Conservation (phyloP, 2,888 invertebrate genomes). For the Gandaritis pyraliata region DNA sequence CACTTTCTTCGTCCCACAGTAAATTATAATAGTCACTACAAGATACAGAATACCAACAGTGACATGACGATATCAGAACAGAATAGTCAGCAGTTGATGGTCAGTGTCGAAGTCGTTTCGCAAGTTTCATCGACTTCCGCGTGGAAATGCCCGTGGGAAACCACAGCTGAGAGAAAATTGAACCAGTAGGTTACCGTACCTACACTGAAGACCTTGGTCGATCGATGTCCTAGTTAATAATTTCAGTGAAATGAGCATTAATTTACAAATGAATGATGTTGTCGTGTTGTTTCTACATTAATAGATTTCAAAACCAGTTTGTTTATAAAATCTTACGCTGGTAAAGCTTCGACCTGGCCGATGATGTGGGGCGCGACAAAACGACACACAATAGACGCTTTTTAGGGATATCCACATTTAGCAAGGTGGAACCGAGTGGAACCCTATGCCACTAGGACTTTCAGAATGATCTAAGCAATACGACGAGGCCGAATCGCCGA, state of each 20-base stretch:
- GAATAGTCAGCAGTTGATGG: slow-evolving; percentile 46
- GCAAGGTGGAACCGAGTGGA: no score
- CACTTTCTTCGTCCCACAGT: slow-evolving; percentile 44
- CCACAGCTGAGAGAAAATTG: slow-evolving; percentile 7
- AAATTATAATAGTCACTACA: slow-evolving; percentile 3
- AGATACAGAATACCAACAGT: slow-evolving; percentile 11
- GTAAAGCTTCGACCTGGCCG: neutral
- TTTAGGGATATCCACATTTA: no score
- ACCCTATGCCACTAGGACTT: no score
- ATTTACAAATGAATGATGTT: neutral
- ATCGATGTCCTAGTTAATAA: neutral
- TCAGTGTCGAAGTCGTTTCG: slow-evolving; percentile 53
- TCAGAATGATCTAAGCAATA: no score
- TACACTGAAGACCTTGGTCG: slow-evolving; percentile 3
- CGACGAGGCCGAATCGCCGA: no score
- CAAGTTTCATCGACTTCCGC: slow-evolving; percentile 11
- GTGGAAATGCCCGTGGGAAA: slow-evolving; percentile 27
- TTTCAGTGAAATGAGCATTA: neutral
- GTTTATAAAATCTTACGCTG: neutral
- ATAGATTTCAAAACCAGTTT: neutral
- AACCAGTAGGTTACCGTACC: neutral
- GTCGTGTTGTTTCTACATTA: neutral
- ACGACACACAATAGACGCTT: no score
- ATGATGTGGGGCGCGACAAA: no score
- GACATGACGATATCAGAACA: slow-evolving; percentile 6